Conservation (phyloP, 2,113 vertebrate genomes). For the Scalopus aquaticus region DNA sequence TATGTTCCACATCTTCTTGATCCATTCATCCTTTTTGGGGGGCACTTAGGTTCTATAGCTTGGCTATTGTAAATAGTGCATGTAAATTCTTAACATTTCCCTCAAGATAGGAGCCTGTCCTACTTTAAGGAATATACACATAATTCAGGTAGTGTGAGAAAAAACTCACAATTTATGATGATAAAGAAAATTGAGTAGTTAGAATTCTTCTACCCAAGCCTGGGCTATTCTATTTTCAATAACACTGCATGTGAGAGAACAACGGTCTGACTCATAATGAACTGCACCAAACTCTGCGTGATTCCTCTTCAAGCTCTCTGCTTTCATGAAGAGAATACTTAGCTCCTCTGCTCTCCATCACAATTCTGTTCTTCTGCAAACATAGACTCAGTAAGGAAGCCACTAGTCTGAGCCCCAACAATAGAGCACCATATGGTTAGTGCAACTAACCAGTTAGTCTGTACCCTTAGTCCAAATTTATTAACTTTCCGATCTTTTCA, state of each 20-base stretch:
- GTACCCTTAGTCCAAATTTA: neutral
- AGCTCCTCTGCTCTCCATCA: neutral
- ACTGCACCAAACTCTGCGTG: neutral
- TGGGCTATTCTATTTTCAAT: neutral
- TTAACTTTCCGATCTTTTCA: neutral
- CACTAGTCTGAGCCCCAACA: neutral
- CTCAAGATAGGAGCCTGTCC: neutral
- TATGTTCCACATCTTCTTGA: too few relatives aligned
- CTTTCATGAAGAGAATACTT: accelerated
- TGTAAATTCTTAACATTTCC: neutral
- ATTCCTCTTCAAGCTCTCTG: neutral
- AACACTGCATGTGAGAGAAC: neutral
- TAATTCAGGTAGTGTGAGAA: neutral
- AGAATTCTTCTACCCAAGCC: neutral
- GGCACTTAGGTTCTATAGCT: too few relatives aligned
- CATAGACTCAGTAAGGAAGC: neutral
- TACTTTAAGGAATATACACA: neutral
- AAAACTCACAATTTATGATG: neutral
- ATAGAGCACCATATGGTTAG: accelerated
- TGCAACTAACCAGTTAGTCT: neutral
- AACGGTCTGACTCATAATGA: neutral
- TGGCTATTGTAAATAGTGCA: neutral
- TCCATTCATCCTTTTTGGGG: too few relatives aligned
- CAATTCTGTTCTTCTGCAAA: neutral
- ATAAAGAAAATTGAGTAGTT: neutral